Percentiles rank a stretch among this genome's conserved stretches.
Evolutionary conservation across 2,113 vertebrate genomes (phyloP).

Genomic region (Aix galericulata): DNA sequence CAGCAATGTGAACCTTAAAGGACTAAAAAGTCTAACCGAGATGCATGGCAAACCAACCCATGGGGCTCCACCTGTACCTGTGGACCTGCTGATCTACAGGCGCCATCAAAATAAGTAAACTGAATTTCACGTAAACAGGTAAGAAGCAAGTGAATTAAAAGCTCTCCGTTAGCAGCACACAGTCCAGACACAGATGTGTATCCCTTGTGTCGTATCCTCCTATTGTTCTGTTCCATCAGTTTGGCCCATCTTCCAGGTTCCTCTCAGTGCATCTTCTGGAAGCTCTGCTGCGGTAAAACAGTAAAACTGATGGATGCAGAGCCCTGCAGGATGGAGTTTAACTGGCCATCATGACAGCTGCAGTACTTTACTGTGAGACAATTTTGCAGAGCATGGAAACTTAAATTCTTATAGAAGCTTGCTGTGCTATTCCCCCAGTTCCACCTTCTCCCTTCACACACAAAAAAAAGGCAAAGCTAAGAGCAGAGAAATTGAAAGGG

Average conservation of each 20-base stretch:
- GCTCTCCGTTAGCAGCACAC: background rate
- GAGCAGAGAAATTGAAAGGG: background rate
- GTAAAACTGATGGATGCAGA: background rate
- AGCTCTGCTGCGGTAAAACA: background rate
- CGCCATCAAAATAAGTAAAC: background rate
- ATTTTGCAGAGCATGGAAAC: background rate
- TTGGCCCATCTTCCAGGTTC: background rate
- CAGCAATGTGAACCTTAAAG: background rate
- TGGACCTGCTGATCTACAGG: background rate
- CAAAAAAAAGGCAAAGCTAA: background rate
- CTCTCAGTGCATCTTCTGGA: background rate
- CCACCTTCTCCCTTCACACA: background rate
- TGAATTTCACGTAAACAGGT: fast-evolving
- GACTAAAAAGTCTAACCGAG: background rate
- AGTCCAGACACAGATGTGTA: background rate
- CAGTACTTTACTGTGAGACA: background rate
- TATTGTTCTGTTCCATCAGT: background rate
- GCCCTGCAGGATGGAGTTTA: background rate
- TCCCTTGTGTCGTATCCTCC: background rate
- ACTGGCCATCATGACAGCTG: background rate
- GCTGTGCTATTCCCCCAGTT: background rate
- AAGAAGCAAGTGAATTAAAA: background rate
- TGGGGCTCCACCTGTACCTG: background rate
- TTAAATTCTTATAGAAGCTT: background rate
- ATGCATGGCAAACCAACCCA: background rate